Base-by-base conservation (phyloP, 2,113 vertebrate genomes). In the Trematocara macrostoma region DNA sequence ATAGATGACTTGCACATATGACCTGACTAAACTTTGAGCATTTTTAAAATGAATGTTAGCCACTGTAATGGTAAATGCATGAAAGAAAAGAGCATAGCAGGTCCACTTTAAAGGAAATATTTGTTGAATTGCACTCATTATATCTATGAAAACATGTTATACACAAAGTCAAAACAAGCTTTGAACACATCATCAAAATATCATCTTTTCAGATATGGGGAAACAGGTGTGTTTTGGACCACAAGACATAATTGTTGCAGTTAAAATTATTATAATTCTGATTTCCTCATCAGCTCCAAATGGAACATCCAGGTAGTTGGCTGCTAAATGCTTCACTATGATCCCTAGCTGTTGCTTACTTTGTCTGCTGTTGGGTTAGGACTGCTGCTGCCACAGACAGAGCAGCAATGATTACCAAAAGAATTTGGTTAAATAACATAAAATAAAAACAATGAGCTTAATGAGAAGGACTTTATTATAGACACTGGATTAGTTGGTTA, bases 61-160 rank as follows among this genome's bases (percentile, higher is more conserved):
- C 11, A 69, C 38, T 42, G 0, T 69, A 69, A 69, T 23, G 35
- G 64, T 23, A 69, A 40, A 1, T 69, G 7, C 35, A 42, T 23
- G 35, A 42, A 23, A 42, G 61, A 69, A 23, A 69, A 23, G 7
- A 42, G n/a, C n/a, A 69, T 23, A 69, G 64, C 35, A 23, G 7
- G 0, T 14, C 4, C n/a, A 42, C 38, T 69, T 42, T 42, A 42
- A 42, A 69, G 7, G n/a, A 69, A 20, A 20, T 69, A 40, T 40
- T 40, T 40, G 61, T 40, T 20, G 4, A 8, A 42, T 69, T 69
- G 0, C 4, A 14, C 11, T 0, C 0, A 14, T 23, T 40, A 69
- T 67, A 67, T 40, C 35, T 2, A 67, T 67, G 35, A 64, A 67
- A 67, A 67, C 35, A 67, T 67, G 34, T 67, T 20, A 12, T 64